These are phyloP conservation scores for Drosophila ezoana DNA, from an alignment of 2,888 invertebrate genomes.

Conservation along the genomic window DNA sequence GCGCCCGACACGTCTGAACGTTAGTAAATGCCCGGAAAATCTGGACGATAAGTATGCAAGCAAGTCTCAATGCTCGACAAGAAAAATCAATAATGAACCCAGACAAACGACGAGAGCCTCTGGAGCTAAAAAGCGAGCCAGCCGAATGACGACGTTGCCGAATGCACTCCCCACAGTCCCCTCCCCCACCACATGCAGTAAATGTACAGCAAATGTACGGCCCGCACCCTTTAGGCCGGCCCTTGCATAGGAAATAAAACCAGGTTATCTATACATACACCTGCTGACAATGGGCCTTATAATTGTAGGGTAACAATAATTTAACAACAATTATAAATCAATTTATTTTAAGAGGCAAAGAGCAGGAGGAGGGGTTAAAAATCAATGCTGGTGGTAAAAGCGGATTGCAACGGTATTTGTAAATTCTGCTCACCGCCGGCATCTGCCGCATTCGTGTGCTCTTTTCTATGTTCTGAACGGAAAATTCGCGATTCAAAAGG, in stretches of 20 bases:
- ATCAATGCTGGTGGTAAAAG: slow-evolving; percentile 55
- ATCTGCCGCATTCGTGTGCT: slow-evolving; percentile 58
- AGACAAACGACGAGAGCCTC: slow-evolving; percentile 62
- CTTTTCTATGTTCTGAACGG: slow-evolving; percentile 38
- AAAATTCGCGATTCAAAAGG: slow-evolving; percentile 55
- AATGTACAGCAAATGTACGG: neutral
- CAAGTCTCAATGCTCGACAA: slow-evolving; percentile 61
- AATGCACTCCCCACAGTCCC: slow-evolving; percentile 57
- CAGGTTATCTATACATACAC: slow-evolving; percentile 3
- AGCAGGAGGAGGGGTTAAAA: slow-evolving; percentile 33
- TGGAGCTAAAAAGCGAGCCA: slow-evolving; percentile 42
- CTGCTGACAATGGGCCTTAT: slow-evolving; percentile 9
- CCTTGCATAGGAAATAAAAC: neutral
- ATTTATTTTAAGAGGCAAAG: neutral
- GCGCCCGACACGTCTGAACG: slow-evolving; percentile 46
- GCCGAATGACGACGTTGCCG: slow-evolving; percentile 47
- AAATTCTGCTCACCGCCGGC: slow-evolving; percentile 40
- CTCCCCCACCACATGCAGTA: slow-evolving; percentile 18
- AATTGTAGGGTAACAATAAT: slow-evolving; percentile 19
- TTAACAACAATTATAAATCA: slow-evolving; percentile 35
- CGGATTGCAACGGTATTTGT: slow-evolving; percentile 56
- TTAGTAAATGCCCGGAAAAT: slow-evolving; percentile 61
- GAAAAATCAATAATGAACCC: slow-evolving; percentile 82
- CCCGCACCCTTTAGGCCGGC: neutral
- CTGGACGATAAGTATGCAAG: slow-evolving; percentile 54